A percentile compares a stretch with the other conserved stretches of the same genome.
Conservation (phyloP, 2,113 vertebrate species). For the Melanostigma gelatinosum region DNA sequence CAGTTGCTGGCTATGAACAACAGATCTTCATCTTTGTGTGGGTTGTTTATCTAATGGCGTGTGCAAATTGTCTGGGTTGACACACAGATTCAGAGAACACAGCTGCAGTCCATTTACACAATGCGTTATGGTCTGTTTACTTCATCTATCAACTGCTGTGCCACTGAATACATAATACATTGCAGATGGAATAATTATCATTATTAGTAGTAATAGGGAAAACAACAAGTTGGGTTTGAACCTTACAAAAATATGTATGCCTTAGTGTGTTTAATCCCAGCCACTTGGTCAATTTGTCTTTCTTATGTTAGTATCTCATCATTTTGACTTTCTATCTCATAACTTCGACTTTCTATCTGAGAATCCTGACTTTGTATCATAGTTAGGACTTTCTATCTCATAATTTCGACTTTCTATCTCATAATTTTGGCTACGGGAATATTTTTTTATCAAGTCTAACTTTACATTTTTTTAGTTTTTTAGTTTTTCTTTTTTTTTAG, state of each 20-base stretch:
- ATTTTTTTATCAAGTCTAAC: too few species aligned
- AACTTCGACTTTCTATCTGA: too few species aligned
- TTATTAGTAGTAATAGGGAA: neutral
- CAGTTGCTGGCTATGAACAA: neutral
- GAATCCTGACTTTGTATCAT: too few species aligned
- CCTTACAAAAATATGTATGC: neutral
- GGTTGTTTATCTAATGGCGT: neutral
- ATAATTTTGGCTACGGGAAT: too few species aligned
- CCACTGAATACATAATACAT: constrained; percentile 16
- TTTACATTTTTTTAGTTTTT: too few species aligned
- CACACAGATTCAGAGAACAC: constrained; percentile 10
- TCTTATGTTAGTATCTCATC: neutral
- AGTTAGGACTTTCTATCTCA: too few species aligned
- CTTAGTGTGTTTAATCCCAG: neutral
- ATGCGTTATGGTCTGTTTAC: constrained; percentile 33
- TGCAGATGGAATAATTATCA: constrained; percentile 22
- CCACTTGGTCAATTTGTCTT: neutral
- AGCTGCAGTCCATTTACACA: constrained; percentile 48
- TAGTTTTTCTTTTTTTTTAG: too few species aligned
- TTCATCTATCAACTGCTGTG: constrained; percentile 18
- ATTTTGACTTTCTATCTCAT: too few species aligned
- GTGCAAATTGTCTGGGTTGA: constrained; percentile 27
- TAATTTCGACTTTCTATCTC: too few species aligned
- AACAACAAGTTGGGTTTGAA: neutral
- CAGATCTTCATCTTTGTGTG: neutral